Evolutionary conservation across 2,113 vertebrate genomes (phyloP).

Genomic region (Acanthochromis polyacanthus): DNA sequence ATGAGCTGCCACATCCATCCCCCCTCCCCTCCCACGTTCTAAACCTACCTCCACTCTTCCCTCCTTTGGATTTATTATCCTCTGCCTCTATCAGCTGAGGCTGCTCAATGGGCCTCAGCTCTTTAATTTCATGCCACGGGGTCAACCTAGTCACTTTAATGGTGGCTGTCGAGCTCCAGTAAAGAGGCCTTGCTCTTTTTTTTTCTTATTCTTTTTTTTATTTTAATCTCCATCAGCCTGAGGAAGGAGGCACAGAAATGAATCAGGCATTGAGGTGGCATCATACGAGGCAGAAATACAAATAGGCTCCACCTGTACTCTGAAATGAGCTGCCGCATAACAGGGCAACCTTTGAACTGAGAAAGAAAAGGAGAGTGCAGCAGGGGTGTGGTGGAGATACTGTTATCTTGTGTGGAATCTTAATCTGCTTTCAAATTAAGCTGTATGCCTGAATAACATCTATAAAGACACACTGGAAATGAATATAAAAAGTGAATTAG

Average conservation of each 20-base stretch:
- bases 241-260: slow-evolving; percentile 23
- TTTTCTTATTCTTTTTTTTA: slow-evolving; percentile 34
- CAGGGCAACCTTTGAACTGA: slow-evolving; percentile 27
- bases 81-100: slow-evolving; percentile 59
- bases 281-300: slow-evolving; percentile 44
- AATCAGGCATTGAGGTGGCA: slow-evolving; percentile 20
- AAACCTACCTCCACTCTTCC: slow-evolving; percentile 31
- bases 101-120: slow-evolving; percentile 64
- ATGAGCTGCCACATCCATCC: slow-evolving; percentile 62
- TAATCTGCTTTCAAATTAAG: slow-evolving; percentile 22
- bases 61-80: slow-evolving; percentile 71
- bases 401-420: slow-evolving; percentile 10
- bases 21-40: slow-evolving; percentile 20
- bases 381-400: neutral
- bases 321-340: slow-evolving; percentile 35
- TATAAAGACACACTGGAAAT: slow-evolving; percentile 7
- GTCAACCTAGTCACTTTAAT: slow-evolving; percentile 70
- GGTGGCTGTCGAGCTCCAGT: slow-evolving; percentile 43
- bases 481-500: neutral
- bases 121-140: slow-evolving; percentile 75
- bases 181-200: slow-evolving; percentile 43
- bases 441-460: neutral
- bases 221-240: slow-evolving; percentile 23
- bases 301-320: slow-evolving; percentile 27
- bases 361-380: slow-evolving; percentile 11